Percentiles rank a stretch among this genome's conserved stretches.
Evolutionary conservation across 2,113 vertebrate species (phyloP).

Genomic region (Sceloporus tristichus): DNA sequence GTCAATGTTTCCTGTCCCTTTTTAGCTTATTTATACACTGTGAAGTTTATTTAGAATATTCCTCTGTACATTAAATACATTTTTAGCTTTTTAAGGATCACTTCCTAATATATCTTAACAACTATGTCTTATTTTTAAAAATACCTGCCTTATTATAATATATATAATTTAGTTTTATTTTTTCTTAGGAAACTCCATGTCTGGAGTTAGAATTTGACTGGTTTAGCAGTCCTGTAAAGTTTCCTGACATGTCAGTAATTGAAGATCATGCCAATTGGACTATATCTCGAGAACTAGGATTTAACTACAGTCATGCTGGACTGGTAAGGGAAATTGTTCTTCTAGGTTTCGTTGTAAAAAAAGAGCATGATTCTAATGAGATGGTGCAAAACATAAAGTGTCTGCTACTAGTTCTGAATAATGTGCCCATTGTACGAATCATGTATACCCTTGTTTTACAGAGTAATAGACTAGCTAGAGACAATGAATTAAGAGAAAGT

Average conservation of each 20-base stretch:
- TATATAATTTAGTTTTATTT: neutral
- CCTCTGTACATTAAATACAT: too few species aligned
- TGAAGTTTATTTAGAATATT: too few species aligned
- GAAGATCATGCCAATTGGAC: conserved; percentile 97
- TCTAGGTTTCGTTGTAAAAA: conserved; percentile 21
- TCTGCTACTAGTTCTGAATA: neutral
- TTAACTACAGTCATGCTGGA: conserved; percentile 92
- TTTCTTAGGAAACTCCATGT: conserved; percentile 94
- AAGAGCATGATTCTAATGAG: neutral
- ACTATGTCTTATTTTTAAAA: neutral
- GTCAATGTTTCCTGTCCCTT: neutral
- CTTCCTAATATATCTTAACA: neutral
- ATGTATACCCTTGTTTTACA: conserved; percentile 72
- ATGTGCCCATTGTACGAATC: neutral
- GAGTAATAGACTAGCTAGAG: conserved; percentile 93
- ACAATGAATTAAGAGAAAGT: conserved; percentile 91
- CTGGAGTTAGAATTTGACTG: conserved; percentile 98
- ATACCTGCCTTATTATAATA: neutral
- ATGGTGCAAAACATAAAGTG: neutral
- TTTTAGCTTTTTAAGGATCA: neutral
- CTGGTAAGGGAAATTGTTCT: conserved; percentile 81
- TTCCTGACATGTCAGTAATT: conserved; percentile 93
- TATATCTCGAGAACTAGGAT: conserved; percentile 93
- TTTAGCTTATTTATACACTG: conserved; percentile 19
- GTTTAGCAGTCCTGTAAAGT: conserved; percentile 95